Evolutionary conservation across 1,140 invertebrate species (phyloP).

Genomic region (Schmidtea mediterranea): DNA sequence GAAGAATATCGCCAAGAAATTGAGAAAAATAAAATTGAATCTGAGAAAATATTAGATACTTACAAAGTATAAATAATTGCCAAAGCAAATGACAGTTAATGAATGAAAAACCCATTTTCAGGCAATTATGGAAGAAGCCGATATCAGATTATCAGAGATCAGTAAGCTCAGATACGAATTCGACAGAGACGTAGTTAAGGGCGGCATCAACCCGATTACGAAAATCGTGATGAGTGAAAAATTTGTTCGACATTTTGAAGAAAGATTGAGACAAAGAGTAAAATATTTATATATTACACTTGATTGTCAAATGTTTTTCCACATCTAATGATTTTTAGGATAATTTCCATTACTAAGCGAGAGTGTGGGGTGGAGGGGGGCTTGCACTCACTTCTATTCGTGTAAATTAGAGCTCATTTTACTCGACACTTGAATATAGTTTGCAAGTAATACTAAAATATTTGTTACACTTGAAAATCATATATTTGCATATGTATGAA

Average conservation of each 20-base stretch:
- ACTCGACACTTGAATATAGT: no score
- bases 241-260: conserved; percentile 23
- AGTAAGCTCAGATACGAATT: conserved; percentile 26
- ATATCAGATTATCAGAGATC: conserved; percentile 20
- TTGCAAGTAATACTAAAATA: no score
- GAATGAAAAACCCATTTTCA: no score
- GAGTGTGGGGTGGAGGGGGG: no score
- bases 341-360: no score
- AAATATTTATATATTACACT: no score
- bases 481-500: no score
- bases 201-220: conserved; percentile 16
- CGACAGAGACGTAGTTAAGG: conserved; percentile 24
- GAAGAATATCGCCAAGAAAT: conserved; percentile 23
- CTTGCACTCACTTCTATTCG: no score
- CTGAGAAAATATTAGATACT: conserved; percentile 23
- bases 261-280: conserved; percentile 20
- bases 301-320: no score
- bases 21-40: conserved; percentile 19
- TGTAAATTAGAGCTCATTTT: no score
- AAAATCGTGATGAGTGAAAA: conserved; percentile 24
- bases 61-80: conserved; percentile 15
- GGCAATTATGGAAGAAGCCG: conserved; percentile 25
- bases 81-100: neutral
- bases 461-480: no score
- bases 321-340: no score